Base-by-base conservation (phyloP, 2,888 invertebrate species). In the Drosophila limbata region DNA sequence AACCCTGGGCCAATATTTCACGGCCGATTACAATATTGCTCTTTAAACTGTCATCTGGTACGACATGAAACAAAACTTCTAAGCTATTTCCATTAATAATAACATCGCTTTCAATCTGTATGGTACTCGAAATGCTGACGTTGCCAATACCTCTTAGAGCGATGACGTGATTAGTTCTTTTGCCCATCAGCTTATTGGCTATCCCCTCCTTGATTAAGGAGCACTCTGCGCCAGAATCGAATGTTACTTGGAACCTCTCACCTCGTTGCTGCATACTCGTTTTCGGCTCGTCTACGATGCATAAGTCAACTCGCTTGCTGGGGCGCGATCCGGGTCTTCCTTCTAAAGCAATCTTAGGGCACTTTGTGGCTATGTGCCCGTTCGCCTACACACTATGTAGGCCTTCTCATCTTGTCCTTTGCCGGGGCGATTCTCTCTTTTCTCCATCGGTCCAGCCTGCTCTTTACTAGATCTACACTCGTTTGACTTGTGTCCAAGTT, bases 11-110 rank as follows among this genome's bases (percentile, higher is more conserved):
- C 33, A 56, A 62, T 3, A 51, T 56, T 51, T 56, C 61, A 4
- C 67, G 45, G 3, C 63, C 63, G 4, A 68, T 52, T 52, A 57
- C 53, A 53, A 63, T 57, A 42, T 52, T n/a, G n/a, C 52, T 53
- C 28, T 52, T 63, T 42, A 68, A 52, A 52, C 40, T 35, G 6
- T 47, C 28, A 17, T 63, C 57, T 11, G 31, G 35, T n/a, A 57
- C 37, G 47, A 48, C n/a, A 40, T 52, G 45, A n/a, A 61, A 52
- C 33, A 56, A 19, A 33, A 62, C n/a, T 25, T 31, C 39, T 2
- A 53, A 21, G 15, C 33, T 33, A 11, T 69, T 59, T 31, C 11
- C 48, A 33, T 55, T n/a, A 28, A 44, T 50, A 19, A 59, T 37
- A 5, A 47, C 13, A 53, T 60, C 42, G 42, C 44, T 33, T 31